Conservation (phyloP, 1,140 invertebrate genomes). For the Drosophila funebris region DNA sequence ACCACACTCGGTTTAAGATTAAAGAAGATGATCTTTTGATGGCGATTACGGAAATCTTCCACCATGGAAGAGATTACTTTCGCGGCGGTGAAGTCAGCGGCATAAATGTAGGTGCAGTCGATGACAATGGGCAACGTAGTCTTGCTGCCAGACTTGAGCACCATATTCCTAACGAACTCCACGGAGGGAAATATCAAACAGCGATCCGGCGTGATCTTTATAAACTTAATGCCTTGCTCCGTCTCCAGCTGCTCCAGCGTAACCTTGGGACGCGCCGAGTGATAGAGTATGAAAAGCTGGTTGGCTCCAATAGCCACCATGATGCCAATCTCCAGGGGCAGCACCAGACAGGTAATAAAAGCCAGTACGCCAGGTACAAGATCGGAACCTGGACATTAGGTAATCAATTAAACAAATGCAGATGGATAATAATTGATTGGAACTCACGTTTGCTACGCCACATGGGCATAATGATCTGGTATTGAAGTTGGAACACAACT, state of each 20-base stretch:
- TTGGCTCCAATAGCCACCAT: conserved; percentile 94
- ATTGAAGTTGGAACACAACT: conserved; percentile 93
- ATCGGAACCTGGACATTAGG: conserved; percentile 89
- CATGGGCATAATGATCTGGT: conserved; percentile 90
- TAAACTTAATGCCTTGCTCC: conserved; percentile 87
- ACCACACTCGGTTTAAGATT: conserved; percentile 92
- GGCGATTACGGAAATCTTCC: conserved; percentile 88
- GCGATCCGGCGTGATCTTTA: conserved; percentile 92
- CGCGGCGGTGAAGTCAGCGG: conserved; percentile 92
- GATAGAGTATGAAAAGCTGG: conserved; percentile 94
- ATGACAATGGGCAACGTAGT: conserved; percentile 90
- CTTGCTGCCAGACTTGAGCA: conserved; percentile 90
- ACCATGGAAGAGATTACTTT: conserved; percentile 89
- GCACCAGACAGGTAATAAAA: conserved; percentile 92
- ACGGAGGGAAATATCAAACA: conserved; percentile 95
- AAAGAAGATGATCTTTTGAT: conserved; percentile 91
- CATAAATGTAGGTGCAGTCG: conserved; percentile 93
- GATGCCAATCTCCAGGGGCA: conserved; percentile 95
- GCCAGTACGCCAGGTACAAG: conserved; percentile 92
- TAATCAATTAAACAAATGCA: fast-evolving
- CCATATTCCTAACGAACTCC: conserved; percentile 92
- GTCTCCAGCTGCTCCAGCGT: conserved; percentile 89
- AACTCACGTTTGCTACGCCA: conserved; percentile 91
- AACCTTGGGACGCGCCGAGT: conserved; percentile 94
- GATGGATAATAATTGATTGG: too few relatives aligned